Evolutionary conservation across 2,888 invertebrate genomes (phyloP), one percentile per base, ranked within the genome.

Genomic region (Strigamia maritima): DNA sequence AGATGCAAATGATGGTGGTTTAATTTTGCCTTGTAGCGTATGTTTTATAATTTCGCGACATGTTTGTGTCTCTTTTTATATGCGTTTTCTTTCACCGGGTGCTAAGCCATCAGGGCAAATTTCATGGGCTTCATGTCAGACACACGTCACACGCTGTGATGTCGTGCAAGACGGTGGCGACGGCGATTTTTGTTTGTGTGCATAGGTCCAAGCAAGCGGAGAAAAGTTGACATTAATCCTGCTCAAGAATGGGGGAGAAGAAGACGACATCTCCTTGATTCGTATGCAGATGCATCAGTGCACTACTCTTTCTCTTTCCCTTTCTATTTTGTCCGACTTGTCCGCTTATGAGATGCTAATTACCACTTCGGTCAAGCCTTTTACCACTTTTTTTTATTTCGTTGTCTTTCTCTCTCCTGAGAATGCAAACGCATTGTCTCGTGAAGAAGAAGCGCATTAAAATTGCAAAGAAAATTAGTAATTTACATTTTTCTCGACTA

Each of bases 1-100:
- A 54, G 54, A 54, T 54, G 54, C 54, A 54, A 54, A 54, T 54
- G 54, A 54, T 54, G 54, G 54, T n/a, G 54, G 54, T 54, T 54
- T 54, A 54, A 54, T 54, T 54, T 54, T 54, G 54, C 54, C 54
- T 54, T 19, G 54, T 19, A 54, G 54, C 19, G 54, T 54, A 16
- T 54, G 54, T 54, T 54, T 54, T 54, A n/a, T 54, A 54, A 54
- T 54, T 54, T 54, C 3, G 54, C 19, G 54, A 54, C 54, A 19
- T 54, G n/a, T 54, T 19, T 19, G 54, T n/a, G n/a, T 35, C 35
- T 35, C 35, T 35, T 35, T 35, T 35, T 35, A 35, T 35, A 35
- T 54, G 22, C 22, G 54, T 54, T n/a, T 54, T n/a, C 19, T n/a
- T 54, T 54, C n/a, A 44, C n/a, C 54, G 19, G 22, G 54, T 54